A percentile compares a stretch with the other conserved stretches of the same genome.
Conservation (phyloP, 2,797 vertebrate species). For the Gallinago solitaria region DNA sequence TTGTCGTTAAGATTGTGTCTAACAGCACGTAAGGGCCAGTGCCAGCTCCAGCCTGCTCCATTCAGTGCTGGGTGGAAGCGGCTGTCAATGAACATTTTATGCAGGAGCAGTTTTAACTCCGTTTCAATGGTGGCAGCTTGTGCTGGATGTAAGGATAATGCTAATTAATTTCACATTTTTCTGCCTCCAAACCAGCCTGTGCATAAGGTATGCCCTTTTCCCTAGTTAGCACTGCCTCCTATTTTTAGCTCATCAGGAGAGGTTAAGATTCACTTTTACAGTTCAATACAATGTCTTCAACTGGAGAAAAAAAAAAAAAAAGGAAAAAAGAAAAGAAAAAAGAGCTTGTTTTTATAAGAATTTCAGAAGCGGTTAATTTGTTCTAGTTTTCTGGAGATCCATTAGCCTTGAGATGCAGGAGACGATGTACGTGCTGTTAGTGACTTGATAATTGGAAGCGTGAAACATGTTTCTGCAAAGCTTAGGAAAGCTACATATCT, state of each 20-base stretch:
- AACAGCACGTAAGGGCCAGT: neutral
- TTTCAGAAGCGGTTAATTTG: neutral
- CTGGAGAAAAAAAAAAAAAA: neutral
- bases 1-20: slow-evolving; percentile 35
- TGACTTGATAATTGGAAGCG: neutral
- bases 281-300: neutral
- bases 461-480: neutral
- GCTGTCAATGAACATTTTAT: slow-evolving; percentile 30
- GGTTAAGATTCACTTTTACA: neutral
- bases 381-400: neutral
- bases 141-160: slow-evolving; percentile 5
- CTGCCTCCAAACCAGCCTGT: neutral
- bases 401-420: neutral
- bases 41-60: slow-evolving; percentile 36
- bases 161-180: slow-evolving; percentile 36
- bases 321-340: neutral
- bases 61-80: neutral
- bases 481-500: neutral
- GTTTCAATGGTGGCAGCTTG: neutral
- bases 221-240: neutral
- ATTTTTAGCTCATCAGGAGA: neutral
- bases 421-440: neutral
- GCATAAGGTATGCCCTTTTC: neutral
- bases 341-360: neutral
- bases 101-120: neutral